Evolutionary conservation across 2,797 vertebrate species (phyloP).

Genomic region (Urosaurus nigricauda): DNA sequence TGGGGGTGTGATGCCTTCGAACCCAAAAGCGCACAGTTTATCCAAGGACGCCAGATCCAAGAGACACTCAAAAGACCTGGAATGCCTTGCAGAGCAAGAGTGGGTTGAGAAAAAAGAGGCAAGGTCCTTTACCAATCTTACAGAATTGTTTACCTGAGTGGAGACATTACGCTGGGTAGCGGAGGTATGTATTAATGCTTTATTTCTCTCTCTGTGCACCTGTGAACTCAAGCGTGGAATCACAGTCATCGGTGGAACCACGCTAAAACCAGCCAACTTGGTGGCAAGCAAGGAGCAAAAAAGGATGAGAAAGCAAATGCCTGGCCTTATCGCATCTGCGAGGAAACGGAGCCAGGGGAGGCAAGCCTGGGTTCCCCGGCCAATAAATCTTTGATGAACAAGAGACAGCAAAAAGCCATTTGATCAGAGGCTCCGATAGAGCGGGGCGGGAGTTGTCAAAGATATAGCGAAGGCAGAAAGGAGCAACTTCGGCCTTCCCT

Average conservation of each 20-base stretch:
- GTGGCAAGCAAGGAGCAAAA: too few relatives aligned
- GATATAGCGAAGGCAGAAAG: too few relatives aligned
- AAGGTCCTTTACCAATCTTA: background rate
- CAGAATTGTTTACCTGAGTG: background rate
- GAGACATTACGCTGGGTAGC: background rate
- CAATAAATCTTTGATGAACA: constrained; percentile 41
- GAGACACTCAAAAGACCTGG: background rate
- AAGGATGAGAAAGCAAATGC: background rate
- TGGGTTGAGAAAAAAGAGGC: too few relatives aligned
- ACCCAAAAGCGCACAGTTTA: background rate
- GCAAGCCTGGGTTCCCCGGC: background rate
- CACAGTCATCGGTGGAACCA: background rate
- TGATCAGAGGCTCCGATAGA: constrained; percentile 17
- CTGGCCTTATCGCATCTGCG: background rate
- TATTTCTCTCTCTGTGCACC: too few relatives aligned
- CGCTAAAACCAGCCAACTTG: background rate
- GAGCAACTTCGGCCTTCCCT: background rate
- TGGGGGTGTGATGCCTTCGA: too few relatives aligned
- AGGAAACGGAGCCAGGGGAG: constrained; percentile 10
- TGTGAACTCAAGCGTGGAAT: background rate
- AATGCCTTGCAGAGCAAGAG: background rate
- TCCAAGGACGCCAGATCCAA: background rate
- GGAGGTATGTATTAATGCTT: background rate
- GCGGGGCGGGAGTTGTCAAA: background rate
- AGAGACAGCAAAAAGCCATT: constrained; percentile 26